phyloP scores from a whole-genome alignment of 2,888 invertebrate species.

The Reticulitermes lucifugus region DNA sequence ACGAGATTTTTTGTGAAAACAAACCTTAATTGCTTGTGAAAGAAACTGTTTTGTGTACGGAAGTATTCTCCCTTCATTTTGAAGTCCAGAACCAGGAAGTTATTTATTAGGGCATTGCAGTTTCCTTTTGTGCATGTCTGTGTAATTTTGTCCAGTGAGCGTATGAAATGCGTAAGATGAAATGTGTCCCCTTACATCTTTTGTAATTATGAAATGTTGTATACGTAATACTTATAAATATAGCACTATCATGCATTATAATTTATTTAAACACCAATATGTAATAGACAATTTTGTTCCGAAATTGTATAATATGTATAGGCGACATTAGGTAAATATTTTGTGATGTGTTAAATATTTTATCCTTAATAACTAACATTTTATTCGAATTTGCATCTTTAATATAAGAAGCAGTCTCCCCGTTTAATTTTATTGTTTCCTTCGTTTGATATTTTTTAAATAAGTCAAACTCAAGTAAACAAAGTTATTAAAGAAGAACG shows the following conservation, averaged over 20 bases:
- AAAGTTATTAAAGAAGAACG: conserved; percentile 35
- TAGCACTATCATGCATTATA: conserved; percentile 22
- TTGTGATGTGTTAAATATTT: conserved; percentile 48
- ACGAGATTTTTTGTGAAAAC: conserved; percentile 12
- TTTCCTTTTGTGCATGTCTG: conserved; percentile 18
- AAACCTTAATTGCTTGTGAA: conserved; percentile 3
- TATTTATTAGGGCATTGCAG: conserved; percentile 33
- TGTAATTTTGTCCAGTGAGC: conserved; percentile 33
- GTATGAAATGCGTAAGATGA: conserved; percentile 38
- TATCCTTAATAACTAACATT: conserved; percentile 42
- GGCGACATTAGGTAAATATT: conserved; percentile 45
- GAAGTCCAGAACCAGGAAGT: not conserved
- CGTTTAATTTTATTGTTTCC: conserved; percentile 35
- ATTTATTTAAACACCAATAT: conserved; percentile 37
- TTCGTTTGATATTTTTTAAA: conserved; percentile 30
- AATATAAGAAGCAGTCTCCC: conserved; percentile 24
- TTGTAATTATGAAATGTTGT: conserved; percentile 32
- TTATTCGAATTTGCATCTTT: conserved; percentile 32
- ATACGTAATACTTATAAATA: conserved; percentile 38
- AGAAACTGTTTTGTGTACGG: conserved; percentile 38
- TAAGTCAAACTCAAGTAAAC: conserved; percentile 29
- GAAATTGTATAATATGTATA: conserved; percentile 45
- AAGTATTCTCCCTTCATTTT: conserved; percentile 21
- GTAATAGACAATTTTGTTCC: conserved; percentile 37
- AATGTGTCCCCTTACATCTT: conserved; percentile 24